phyloP scores from a whole-genome alignment of 2,888 invertebrate genomes.

The Lypha dubia region DNA sequence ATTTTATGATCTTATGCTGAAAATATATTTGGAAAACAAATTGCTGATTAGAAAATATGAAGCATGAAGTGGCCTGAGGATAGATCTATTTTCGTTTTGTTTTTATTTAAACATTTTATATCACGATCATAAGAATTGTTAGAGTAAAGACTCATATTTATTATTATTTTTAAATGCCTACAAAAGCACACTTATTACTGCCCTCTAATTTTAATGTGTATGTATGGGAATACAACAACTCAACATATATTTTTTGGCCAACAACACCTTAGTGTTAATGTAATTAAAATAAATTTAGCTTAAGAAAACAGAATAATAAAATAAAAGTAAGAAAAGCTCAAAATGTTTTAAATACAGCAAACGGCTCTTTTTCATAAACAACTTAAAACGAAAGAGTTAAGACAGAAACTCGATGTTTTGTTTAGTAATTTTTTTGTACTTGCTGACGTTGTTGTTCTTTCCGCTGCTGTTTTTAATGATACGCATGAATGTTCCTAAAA shows the following conservation, averaged over 20 bases:
- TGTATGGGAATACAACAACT: background rate
- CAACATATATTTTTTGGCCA: constrained; percentile 10
- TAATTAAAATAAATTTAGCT: constrained; percentile 71
- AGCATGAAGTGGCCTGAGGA: background rate
- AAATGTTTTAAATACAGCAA: constrained; percentile 27
- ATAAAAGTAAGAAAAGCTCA: constrained; percentile 13
- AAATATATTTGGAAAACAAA: background rate
- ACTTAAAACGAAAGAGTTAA: constrained; percentile 67
- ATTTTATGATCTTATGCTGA: background rate
- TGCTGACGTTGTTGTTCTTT: constrained; percentile 13
- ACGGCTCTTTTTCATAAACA: constrained; percentile 53
- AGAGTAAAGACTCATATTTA: background rate
- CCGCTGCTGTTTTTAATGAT: constrained; percentile 52
- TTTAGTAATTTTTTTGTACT: constrained; percentile 17
- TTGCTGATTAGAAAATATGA: background rate
- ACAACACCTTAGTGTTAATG: constrained; percentile 63
- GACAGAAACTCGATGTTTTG: constrained; percentile 61
- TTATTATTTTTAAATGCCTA: background rate
- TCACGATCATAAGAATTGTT: too few species aligned
- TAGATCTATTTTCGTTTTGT: background rate
- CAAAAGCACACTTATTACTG: background rate
- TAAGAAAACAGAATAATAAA: constrained; percentile 14
- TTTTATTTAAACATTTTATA: background rate
- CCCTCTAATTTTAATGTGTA: background rate
- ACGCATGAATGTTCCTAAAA: constrained; percentile 64